A percentile compares a stretch with the other conserved stretches of the same genome.
These are phyloP conservation scores for Lordiphosa collinella DNA, from an alignment of 1,140 invertebrate species.

Conservation along the genomic window DNA sequence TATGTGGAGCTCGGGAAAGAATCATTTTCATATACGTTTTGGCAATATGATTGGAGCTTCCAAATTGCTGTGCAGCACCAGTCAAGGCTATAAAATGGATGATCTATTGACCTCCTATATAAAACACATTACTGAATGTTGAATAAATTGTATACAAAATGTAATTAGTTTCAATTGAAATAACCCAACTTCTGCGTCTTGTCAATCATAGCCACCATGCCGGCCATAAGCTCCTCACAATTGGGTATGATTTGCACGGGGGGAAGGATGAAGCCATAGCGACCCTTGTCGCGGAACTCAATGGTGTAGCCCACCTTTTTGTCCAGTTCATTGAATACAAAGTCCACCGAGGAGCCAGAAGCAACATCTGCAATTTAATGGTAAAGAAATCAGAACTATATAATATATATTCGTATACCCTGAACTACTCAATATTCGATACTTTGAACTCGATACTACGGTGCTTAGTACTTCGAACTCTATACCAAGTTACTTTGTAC, in stretches of 20 bases:
- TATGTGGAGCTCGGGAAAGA: conserved; percentile 96
- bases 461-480: conserved; percentile 30
- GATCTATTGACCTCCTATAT: conserved; percentile 96
- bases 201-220: conserved; percentile 86
- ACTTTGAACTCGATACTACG: not conserved
- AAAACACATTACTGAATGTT: conserved; percentile 45
- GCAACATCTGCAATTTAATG: conserved; percentile 66
- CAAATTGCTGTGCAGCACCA: conserved; percentile 95
- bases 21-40: conserved; percentile 97
- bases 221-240: conserved; percentile 90
- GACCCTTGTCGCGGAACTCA: conserved; percentile 86
- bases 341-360: conserved; percentile 84
- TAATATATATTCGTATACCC: too few relatives aligned
- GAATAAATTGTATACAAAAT: not conserved
- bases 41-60: conserved; percentile 91
- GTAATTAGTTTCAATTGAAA: conserved; percentile 14
- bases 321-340: conserved; percentile 82
- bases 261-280: conserved; percentile 92
- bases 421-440: too few relatives aligned
- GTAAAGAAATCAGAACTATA: too few relatives aligned
- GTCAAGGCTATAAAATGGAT: conserved; percentile 97
- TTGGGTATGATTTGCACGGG: conserved; percentile 89
- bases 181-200: conserved; percentile 64
- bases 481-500: too few relatives aligned
- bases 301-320: conserved; percentile 84